phyloP scores from a whole-genome alignment of 2,888 invertebrate species.

The Drosophila trichaetosa region DNA sequence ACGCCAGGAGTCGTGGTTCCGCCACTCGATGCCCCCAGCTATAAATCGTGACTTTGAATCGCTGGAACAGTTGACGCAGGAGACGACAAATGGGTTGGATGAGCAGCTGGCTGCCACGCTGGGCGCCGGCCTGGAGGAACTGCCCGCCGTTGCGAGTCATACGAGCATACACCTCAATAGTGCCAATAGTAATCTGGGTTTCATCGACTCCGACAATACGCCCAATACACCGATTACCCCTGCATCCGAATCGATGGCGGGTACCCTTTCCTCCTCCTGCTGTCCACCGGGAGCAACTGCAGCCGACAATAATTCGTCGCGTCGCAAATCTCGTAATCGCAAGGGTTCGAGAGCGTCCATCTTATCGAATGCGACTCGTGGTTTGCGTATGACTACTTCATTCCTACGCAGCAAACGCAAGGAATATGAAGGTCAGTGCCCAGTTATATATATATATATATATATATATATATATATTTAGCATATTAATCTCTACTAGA shows the following conservation, averaged over 20 bases:
- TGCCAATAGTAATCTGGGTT: constrained; percentile 81
- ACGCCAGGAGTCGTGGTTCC: constrained; percentile 82
- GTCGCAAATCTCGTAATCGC: constrained; percentile 64
- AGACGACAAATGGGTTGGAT: constrained; percentile 68
- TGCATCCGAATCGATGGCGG: constrained; percentile 59
- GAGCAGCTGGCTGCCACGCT: constrained; percentile 77
- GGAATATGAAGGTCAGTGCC: constrained; percentile 83
- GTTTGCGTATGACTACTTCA: constrained; percentile 82
- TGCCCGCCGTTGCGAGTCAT: constrained; percentile 45
- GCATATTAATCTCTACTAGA: not conserved
- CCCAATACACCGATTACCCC: constrained; percentile 77
- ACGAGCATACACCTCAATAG: constrained; percentile 77
- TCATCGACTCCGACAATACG: constrained; percentile 81
- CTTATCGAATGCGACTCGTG: constrained; percentile 75
- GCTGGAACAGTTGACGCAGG: constrained; percentile 77
- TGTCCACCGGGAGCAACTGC: constrained; percentile 25
- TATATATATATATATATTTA: not conserved
- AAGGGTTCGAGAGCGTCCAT: constrained; percentile 80
- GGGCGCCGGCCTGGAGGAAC: constrained; percentile 48
- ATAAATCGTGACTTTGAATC: constrained; percentile 82
- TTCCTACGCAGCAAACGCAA: constrained; percentile 82
- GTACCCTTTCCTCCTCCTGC: constrained; percentile 72
- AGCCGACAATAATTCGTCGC: constrained; percentile 23
- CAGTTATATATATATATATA: too few species aligned
- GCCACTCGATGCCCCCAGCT: constrained; percentile 83